Conservation (phyloP, 2,797 vertebrate genomes). For the Smutsia temminckii region DNA sequence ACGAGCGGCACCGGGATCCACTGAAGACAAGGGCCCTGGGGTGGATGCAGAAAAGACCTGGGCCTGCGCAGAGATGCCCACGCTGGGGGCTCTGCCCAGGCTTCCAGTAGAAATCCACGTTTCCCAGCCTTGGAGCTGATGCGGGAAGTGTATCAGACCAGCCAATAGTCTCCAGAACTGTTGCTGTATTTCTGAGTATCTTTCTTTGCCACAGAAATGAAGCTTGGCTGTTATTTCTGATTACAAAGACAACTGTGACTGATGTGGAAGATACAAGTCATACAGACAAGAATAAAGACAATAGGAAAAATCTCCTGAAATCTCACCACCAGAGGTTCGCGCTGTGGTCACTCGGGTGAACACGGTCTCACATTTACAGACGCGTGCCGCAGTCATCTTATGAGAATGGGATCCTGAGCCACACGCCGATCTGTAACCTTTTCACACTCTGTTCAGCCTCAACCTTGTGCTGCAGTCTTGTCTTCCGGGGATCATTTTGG, state of each 20-base stretch:
- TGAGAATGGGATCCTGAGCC: fast-evolving
- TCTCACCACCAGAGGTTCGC: neutral
- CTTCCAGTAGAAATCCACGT: neutral
- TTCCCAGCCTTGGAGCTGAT: neutral
- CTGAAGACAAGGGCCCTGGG: neutral
- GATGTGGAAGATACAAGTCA: neutral
- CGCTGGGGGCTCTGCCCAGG: fast-evolving
- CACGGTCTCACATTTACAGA: fast-evolving
- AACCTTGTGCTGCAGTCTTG: neutral
- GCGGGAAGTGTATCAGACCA: fast-evolving
- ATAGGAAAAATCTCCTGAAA: neutral
- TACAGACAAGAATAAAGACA: neutral
- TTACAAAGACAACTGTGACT: neutral
- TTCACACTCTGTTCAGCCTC: neutral
- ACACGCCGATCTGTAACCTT: fast-evolving
- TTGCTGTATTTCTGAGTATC: neutral
- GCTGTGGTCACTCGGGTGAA: neutral
- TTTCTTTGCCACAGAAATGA: conserved; percentile 2
- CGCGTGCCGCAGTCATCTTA: fast-evolving
- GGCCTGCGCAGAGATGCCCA: neutral
- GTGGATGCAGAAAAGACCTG: neutral
- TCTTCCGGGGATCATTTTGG: neutral
- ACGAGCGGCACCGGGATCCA: neutral
- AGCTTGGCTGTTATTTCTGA: conserved; percentile 3
- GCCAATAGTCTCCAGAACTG: neutral